phyloP scores from a whole-genome alignment of 2,888 invertebrate species.

The Hanleya hanleyi region DNA sequence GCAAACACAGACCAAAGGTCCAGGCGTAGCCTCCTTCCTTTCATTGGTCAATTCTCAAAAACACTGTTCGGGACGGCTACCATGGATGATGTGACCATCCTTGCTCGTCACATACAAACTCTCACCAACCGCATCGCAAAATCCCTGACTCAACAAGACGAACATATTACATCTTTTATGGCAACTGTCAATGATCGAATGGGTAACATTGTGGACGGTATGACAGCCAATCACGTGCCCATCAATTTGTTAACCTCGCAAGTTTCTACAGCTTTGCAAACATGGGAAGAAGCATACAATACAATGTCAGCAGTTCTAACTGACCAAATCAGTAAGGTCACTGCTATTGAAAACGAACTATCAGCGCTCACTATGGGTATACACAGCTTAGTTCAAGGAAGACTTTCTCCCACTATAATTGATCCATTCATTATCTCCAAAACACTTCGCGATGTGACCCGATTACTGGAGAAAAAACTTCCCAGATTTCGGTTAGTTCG shows the following conservation, averaged over 20 bases:
- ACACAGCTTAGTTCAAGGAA: background rate
- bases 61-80: slow-evolving; percentile 12
- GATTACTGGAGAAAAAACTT: background rate
- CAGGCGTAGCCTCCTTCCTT: background rate
- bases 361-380: background rate
- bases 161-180: background rate
- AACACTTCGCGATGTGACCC: background rate
- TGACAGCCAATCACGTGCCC: background rate
- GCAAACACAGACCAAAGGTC: too few relatives aligned
- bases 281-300: background rate
- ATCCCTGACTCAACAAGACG: background rate
- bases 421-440: background rate
- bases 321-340: background rate
- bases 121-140: background rate
- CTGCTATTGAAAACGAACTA: background rate
- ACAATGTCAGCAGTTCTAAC: background rate
- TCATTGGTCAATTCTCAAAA: slow-evolving; percentile 1
- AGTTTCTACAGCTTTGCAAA: background rate
- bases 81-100: slow-evolving; percentile 9
- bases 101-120: slow-evolving; percentile 1
- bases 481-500: background rate
- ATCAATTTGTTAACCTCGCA: background rate
- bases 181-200: background rate
- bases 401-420: background rate
- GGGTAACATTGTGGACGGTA: background rate